Base-by-base conservation (phyloP, 2,888 invertebrate species). In the Chydorus sphaericus region DNA sequence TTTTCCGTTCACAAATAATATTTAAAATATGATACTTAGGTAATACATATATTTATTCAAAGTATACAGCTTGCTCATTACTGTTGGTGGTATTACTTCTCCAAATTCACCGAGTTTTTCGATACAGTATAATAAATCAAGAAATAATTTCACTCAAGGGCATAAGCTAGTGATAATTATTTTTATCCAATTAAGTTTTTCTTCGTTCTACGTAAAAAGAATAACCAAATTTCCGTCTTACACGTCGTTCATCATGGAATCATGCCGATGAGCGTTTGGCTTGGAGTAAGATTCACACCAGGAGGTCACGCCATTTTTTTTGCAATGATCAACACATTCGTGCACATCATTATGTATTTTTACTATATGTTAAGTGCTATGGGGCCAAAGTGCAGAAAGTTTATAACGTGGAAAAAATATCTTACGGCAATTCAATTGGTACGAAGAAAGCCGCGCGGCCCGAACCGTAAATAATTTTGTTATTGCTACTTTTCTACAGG, bases 281-380 rank as follows among this genome's bases (percentile, higher is more conserved):
- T 92, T 79, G 93, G 93, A 44, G 78, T 93, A 66, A 91, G 91
- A 71, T 93, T 93, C 73, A 91, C 91, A 44, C 91, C 92, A 67
- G 89, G 93, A 72, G 93, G 94, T 44, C 93, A 94, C 75, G 91
- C 91, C 70, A 93, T 94, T 58, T 94, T 94, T 77, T 94, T 94
- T 71, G 86, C 91, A 31, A 77, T 92, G 64, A 77, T 93, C 64
- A 94, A 94, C 72, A 84, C 91, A 3, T 91, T 93, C 69, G 93
- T 94, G 59, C 94, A 94, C 72, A 86, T 94, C 66, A 80, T 94
- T 61, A 94, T 94, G 94, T 94, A 94, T 73, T 87, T 87, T 71
- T 94, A 94, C 73, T 94, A 94, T 70, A 91, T 92, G 82, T 77
- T 94, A 60, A 81, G 94, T 5, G 93, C 93, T 23, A 82, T 93